These are phyloP conservation scores for Hippocampus guttulatus DNA, from an alignment of 2,113 vertebrate species.

Conservation along the genomic window DNA sequence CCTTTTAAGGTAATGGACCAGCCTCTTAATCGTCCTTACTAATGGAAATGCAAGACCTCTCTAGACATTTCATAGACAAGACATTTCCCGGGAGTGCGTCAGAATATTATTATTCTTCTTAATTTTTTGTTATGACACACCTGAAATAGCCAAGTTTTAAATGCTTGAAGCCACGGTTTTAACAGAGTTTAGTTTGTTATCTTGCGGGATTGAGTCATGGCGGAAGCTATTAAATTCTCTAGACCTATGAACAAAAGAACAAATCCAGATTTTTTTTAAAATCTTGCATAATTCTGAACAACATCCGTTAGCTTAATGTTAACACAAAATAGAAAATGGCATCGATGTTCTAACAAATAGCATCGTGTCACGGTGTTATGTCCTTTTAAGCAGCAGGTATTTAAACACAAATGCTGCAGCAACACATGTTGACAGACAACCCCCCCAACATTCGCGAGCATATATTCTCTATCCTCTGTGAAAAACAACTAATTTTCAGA, in stretches of 20 bases:
- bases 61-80: slow-evolving; percentile 4
- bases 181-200: background rate
- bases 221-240: background rate
- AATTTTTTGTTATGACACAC: slow-evolving; percentile 11
- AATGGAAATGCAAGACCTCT: slow-evolving; percentile 11
- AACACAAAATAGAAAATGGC: no score
- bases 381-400: no score
- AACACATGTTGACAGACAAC: background rate
- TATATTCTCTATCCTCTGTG: background rate
- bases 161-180: background rate
- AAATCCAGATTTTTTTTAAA: no score
- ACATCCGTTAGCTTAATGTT: no score
- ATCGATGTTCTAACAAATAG: no score
- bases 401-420: background rate
- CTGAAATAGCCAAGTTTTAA: slow-evolving; percentile 9
- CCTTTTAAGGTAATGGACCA: background rate
- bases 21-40: background rate
- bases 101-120: background rate
- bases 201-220: background rate
- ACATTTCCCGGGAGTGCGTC: slow-evolving; percentile 15
- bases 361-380: no score
- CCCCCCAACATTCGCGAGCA: background rate
- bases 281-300: no score
- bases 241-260: no score
- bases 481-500: background rate